phyloP scores from a whole-genome alignment of 1,140 invertebrate genomes.

The Drosophila tani region DNA sequence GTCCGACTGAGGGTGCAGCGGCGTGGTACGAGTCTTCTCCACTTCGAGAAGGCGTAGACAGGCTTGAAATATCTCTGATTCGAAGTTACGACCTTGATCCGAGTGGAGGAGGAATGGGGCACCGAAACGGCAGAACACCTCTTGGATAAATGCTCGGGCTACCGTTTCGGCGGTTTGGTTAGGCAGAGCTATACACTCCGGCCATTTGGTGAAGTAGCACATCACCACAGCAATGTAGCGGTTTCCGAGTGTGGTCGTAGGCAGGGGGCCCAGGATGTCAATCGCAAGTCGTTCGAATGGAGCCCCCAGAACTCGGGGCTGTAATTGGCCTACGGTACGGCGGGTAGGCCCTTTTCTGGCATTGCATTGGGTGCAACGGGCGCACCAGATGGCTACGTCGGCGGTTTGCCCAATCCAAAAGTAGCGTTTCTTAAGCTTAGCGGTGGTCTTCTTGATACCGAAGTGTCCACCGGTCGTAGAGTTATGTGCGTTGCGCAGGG shows the following conservation, averaged over 20 bases:
- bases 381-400: constrained; percentile 54
- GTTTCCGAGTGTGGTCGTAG: constrained; percentile 18
- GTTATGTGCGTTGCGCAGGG: constrained; percentile 17
- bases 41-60: background rate
- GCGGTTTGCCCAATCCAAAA: constrained; percentile 57
- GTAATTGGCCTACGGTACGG: constrained; percentile 35
- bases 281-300: constrained; percentile 65
- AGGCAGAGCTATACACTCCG: background rate
- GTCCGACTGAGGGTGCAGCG: background rate
- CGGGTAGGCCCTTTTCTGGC: constrained; percentile 45
- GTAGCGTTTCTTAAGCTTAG: constrained; percentile 28
- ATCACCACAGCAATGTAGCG: constrained; percentile 1
- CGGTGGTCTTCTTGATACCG: constrained; percentile 33
- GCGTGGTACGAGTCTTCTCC: background rate
- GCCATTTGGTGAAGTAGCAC: constrained; percentile 4
- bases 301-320: constrained; percentile 12
- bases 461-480: constrained; percentile 8
- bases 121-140: too few relatives aligned
- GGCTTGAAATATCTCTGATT: background rate
- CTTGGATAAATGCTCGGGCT: too few relatives aligned
- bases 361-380: constrained; percentile 52
- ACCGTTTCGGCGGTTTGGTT: background rate
- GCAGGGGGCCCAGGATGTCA: constrained; percentile 82
- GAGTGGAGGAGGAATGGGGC: background rate
- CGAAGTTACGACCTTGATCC: background rate